Percentiles rank a stretch among this genome's conserved stretches.
These are phyloP conservation scores for Eurystomus glaucurus DNA, from an alignment of 2,797 vertebrate genomes.

Conservation along the genomic window DNA sequence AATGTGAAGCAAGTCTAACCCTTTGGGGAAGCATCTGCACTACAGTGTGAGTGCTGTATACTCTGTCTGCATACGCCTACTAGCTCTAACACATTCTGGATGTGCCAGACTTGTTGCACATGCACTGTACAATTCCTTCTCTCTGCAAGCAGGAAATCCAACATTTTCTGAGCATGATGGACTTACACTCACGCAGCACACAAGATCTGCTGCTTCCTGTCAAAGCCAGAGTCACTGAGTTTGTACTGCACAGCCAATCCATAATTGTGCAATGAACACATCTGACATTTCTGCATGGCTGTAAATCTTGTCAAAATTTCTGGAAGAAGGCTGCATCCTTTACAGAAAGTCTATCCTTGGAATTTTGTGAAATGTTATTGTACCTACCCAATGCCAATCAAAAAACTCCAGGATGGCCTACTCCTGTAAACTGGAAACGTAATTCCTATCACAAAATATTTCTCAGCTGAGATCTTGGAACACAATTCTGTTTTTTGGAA, in stretches of 20 bases:
- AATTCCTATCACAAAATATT: constrained; percentile 66
- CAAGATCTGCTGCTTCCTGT: background rate
- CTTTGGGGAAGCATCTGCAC: constrained; percentile 54
- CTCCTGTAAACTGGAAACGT: constrained; percentile 32
- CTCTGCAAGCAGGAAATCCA: constrained; percentile 26
- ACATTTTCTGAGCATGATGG: constrained; percentile 7
- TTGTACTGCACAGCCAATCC: background rate
- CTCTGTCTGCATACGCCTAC: constrained; percentile 67
- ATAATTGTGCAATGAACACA: background rate
- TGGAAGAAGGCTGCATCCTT: background rate
- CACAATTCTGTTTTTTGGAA: constrained; percentile 46
- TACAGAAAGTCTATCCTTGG: background rate
- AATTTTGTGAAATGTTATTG: background rate
- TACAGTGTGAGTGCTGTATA: background rate
- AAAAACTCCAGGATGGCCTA: background rate
- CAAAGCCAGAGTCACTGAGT: background rate
- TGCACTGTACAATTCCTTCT: constrained; percentile 28
- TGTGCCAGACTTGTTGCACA: constrained; percentile 75
- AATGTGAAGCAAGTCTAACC: background rate
- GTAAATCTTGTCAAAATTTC: background rate
- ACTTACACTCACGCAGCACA: background rate
- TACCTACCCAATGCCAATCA: background rate
- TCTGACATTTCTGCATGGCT: background rate
- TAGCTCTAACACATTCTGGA: constrained; percentile 69
- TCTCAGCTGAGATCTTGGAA: constrained; percentile 69